phyloP scores from a whole-genome alignment of 2,888 invertebrate species.

The Chrysopilus asiliformis region DNA sequence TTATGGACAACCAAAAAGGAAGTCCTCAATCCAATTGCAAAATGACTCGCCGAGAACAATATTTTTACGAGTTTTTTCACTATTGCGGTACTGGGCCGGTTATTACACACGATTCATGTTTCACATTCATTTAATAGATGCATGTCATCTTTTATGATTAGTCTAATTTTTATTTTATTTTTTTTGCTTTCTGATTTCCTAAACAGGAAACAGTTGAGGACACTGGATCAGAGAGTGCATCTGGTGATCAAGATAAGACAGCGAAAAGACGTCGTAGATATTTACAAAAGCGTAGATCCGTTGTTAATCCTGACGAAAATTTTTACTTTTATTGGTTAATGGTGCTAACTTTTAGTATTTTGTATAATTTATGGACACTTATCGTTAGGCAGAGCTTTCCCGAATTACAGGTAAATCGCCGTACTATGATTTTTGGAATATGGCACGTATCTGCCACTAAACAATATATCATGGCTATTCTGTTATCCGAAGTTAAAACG shows the following conservation, averaged over 20 bases:
- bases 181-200: background rate
- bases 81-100: no score
- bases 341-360: slow-evolving; percentile 73
- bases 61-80: no score
- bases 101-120: slow-evolving; percentile 1
- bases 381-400: slow-evolving; percentile 92
- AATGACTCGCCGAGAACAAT: no score
- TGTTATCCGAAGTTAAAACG: no score
- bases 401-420: slow-evolving; percentile 59
- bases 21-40: no score
- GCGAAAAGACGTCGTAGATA: slow-evolving; percentile 50
- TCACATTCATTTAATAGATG: background rate
- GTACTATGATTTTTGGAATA: no score
- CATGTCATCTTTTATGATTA: no score
- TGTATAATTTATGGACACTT: slow-evolving; percentile 91
- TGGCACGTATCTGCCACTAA: no score
- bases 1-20: no score
- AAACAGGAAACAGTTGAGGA: slow-evolving; percentile 47
- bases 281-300: slow-evolving; percentile 60
- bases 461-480: no score
- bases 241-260: slow-evolving; percentile 43
- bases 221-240: slow-evolving; percentile 55
- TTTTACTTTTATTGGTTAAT: slow-evolving; percentile 94
- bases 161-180: slow-evolving; percentile 5
- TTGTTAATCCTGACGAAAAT: slow-evolving; percentile 91